Base-by-base conservation (phyloP, 2,888 invertebrate genomes). In the Trichopoda pennipes region DNA sequence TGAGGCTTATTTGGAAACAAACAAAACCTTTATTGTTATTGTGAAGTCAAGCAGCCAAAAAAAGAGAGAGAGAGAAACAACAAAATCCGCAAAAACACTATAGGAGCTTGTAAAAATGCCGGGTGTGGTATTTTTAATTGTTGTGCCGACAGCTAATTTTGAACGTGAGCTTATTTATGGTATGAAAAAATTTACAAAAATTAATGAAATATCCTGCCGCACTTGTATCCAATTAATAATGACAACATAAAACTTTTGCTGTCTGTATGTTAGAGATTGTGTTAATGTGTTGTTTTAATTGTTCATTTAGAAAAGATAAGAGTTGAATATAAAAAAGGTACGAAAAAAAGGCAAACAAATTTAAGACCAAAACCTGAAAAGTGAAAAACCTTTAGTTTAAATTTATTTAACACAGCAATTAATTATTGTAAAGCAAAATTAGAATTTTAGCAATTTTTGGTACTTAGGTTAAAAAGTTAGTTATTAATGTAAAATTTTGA, bases 111-210 rank as follows among this genome's bases (percentile, higher is more conserved):
- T 21, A 32, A 87, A 87, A 83, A 93, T 93, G 93, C 92, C 93
- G 70, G 94, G 94, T 84, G 94, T 95, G 8, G 92, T 95, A 81
- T 95, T 95, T 87, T 89, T 95, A 75, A 93, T 95, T 80, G 94
- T 93, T 87, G 94, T 95, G 85, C 95, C 95, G 10, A 94, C 94
- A 79, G 92, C 94, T 73, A 94, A 93, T 88, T 93, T 93, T 86
- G 95, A 95, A 89, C 93, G 94, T 86, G 92, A 91, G 86, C 86
- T 91, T 84, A 85, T 88, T 85, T 88, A 89, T 86, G 90, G 91
- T 91, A 87, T 87, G 90, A 64, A 73, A 17, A 66, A 38, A 42
- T 32, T 51, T 17, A 69, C 23, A 63, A 75, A 72, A 49, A 74
- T 56, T 60, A 49, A 51, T 35, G 28, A 61, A 38, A 78, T 38